Percentiles rank a stretch among this genome's conserved stretches.
Evolutionary conservation across 2,797 vertebrate species (phyloP).

Genomic region (Pipistrellus pipistrellus): DNA sequence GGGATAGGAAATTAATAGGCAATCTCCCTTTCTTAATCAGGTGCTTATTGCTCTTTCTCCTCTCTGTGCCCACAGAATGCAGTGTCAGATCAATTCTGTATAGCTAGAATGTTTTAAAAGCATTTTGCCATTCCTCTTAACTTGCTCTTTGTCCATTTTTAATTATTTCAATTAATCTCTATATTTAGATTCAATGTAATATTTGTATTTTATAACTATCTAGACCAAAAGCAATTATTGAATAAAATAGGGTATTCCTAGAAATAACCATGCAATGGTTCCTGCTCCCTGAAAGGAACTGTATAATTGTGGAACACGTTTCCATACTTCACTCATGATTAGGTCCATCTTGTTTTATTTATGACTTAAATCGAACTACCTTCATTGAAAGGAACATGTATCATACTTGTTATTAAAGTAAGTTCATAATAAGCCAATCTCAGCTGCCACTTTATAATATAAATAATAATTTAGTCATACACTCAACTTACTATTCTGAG

Average conservation of each 20-base stretch:
- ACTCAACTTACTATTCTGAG: not conserved
- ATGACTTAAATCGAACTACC: slow-evolving; percentile 30
- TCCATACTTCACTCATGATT: slow-evolving; percentile 49
- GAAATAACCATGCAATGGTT: not conserved
- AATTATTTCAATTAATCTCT: slow-evolving; percentile 63
- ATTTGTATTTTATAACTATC: not conserved
- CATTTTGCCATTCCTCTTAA: slow-evolving; percentile 15
- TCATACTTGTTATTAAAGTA: slow-evolving; percentile 55
- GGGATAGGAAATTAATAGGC: not conserved
- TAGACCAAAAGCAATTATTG: slow-evolving; percentile 25
- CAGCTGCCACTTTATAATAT: slow-evolving; percentile 29
- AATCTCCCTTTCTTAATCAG: not conserved
- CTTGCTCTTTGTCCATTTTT: slow-evolving; percentile 47
- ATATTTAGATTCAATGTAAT: slow-evolving; percentile 20
- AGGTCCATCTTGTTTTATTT: slow-evolving; percentile 41
- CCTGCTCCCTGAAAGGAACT: not conserved
- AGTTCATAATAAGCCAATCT: slow-evolving; percentile 36
- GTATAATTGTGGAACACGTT: not conserved
- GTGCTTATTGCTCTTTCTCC: slow-evolving; percentile 5
- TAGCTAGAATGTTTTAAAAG: slow-evolving; percentile 26
- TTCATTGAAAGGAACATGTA: slow-evolving; percentile 25
- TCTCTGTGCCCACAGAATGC: not conserved
- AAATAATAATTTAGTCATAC: slow-evolving; percentile 1
- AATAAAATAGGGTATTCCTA: not conserved
- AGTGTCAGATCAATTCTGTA: slow-evolving; percentile 33